Evolutionary conservation across 37 sponge, comb jelly and placozoan genomes (phyloP).

Genomic region (Amphimedon queenslandica): DNA sequence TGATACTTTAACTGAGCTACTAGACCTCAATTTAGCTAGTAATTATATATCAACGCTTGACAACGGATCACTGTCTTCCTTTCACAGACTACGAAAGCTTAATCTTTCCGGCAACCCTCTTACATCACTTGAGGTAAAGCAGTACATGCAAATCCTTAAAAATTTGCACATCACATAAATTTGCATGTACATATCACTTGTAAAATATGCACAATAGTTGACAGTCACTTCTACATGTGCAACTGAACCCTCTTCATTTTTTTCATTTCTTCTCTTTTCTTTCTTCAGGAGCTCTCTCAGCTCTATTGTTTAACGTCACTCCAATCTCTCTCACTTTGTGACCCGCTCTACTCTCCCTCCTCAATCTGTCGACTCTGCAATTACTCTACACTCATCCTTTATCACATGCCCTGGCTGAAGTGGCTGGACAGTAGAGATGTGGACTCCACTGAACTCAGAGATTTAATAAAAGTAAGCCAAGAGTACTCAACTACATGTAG

Average conservation of each 20-base stretch:
- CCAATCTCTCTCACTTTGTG: slow-evolving; percentile 60
- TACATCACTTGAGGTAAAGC: slow-evolving; percentile 41
- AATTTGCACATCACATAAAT: too few species aligned
- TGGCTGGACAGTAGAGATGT: slow-evolving; percentile 63
- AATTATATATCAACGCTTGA: slow-evolving; percentile 64
- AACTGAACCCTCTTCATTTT: not conserved
- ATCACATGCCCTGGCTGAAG: slow-evolving; percentile 67
- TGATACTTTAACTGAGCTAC: slow-evolving; percentile 18
- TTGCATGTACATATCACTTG: too few species aligned
- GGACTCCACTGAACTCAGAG: slow-evolving; percentile 37
- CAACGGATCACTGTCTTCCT: slow-evolving; percentile 23
- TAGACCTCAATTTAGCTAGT: slow-evolving; percentile 73
- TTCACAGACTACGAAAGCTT: slow-evolving; percentile 36
- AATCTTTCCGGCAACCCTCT: slow-evolving; percentile 78
- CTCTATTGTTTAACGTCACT: slow-evolving; percentile 34
- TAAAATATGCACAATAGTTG: too few species aligned
- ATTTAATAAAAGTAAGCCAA: slow-evolving; percentile 45
- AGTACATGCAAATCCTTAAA: slow-evolving; percentile 13
- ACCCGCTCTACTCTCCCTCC: slow-evolving; percentile 68
- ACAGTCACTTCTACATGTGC: not conserved
- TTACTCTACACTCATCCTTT: slow-evolving; percentile 82
- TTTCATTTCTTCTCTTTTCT: not conserved
- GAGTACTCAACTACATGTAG: not conserved
- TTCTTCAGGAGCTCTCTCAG: slow-evolving; percentile 41
- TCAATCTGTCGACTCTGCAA: slow-evolving; percentile 79